Conservation (phyloP, 2,113 vertebrate species). For the Speoplatyrhinus poulsoni region DNA sequence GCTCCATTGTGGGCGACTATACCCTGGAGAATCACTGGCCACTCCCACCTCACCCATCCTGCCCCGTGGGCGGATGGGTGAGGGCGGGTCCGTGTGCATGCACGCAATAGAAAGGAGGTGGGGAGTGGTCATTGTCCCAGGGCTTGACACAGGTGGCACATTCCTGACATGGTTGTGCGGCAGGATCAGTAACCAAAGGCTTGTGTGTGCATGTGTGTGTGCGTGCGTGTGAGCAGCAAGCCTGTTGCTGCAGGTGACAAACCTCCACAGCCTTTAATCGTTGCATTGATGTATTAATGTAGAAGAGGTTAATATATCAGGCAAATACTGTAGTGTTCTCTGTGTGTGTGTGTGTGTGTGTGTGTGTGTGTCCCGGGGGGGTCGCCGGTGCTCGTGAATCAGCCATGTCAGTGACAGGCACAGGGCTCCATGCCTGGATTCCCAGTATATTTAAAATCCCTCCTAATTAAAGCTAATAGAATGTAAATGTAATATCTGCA, state of each 20-base stretch:
- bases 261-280: background rate
- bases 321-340: too few species aligned
- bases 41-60: slow-evolving; percentile 46
- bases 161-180: slow-evolving; percentile 68
- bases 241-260: background rate
- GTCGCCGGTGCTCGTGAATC: slow-evolving; percentile 66
- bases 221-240: background rate
- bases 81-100: slow-evolving; percentile 41
- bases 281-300: background rate
- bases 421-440: slow-evolving; percentile 66
- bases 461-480: slow-evolving; percentile 85
- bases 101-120: slow-evolving; percentile 44
- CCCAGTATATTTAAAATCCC: slow-evolving; percentile 82
- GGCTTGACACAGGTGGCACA: slow-evolving; percentile 69
- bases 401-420: slow-evolving; percentile 63
- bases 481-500: slow-evolving; percentile 83
- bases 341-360: slow-evolving; percentile 28
- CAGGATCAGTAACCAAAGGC: slow-evolving; percentile 73
- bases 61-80: slow-evolving; percentile 44
- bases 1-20: slow-evolving; percentile 43
- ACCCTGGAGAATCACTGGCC: slow-evolving; percentile 44
- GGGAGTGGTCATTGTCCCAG: slow-evolving; percentile 61
- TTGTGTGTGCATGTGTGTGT: slow-evolving; percentile 16
- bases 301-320: background rate
- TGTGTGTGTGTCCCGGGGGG: slow-evolving; percentile 20